These are phyloP conservation scores for Megaustenia siamemsis DNA, from an alignment of 2,888 invertebrate genomes.

Conservation along the genomic window DNA sequence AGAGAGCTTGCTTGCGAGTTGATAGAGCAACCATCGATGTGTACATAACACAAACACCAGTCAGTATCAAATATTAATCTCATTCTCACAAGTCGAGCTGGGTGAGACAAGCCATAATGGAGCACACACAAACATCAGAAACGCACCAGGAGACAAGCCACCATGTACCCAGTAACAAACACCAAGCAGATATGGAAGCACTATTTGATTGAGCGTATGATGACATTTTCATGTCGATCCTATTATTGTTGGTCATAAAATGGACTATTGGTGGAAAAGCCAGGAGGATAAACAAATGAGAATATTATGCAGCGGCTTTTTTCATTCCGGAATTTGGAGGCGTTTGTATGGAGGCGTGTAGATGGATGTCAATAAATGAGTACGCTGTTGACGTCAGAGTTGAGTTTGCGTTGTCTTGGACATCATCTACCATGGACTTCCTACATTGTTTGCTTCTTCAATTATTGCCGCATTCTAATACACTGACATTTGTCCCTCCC, in stretches of 20 bases:
- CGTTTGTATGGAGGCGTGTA: too few species aligned
- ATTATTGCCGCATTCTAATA: too few species aligned
- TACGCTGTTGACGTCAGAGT: too few species aligned
- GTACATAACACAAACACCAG: neutral
- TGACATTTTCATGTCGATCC: neutral
- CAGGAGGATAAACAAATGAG: neutral
- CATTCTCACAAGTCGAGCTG: neutral
- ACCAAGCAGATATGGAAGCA: neutral
- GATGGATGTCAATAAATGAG: too few species aligned
- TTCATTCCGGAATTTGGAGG: too few species aligned
- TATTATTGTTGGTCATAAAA: neutral
- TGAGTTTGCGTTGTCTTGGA: too few species aligned
- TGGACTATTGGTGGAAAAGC: neutral
- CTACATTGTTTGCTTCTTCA: too few species aligned
- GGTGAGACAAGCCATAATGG: neutral
- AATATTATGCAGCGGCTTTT: too few species aligned
- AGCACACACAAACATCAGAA: too few species aligned
- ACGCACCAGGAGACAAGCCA: neutral
- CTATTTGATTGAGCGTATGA: neutral
- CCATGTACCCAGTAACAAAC: neutral
- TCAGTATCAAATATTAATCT: neutral
- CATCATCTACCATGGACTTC: too few species aligned
- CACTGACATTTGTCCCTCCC: too few species aligned
- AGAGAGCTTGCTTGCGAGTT: neutral
- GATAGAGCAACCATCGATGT: too few species aligned